Evolutionary conservation across 2,113 vertebrate genomes (phyloP), one percentile per base, ranked within the genome.

Genomic region (Stictonetta naevosa): DNA sequence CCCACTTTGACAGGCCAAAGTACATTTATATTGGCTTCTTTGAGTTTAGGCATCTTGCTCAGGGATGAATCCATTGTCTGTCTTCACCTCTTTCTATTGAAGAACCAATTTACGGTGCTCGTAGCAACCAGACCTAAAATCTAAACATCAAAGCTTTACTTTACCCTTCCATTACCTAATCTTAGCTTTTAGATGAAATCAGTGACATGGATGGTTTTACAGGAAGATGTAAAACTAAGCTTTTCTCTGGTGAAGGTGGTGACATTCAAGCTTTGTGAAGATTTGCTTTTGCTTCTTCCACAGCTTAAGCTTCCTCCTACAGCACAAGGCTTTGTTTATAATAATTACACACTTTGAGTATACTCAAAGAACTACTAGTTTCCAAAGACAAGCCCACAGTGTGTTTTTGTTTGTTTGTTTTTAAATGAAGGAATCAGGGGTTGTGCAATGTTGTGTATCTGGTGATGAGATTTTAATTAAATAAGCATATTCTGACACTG

Each of bases 111-210:
- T 73, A 58, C 6, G 11, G 46, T 69, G 63, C 77, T 87, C 69
- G 63, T 74, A 75, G 73, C 72, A 84, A 75, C 44, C 53, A 96
- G 92, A 91, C 78, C 89, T 93, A 91, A 86, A 93, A 91, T 91
- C 82, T 92, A 91, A 94, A 81, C 83, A 71, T 82, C 60, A 84
- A 69, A 94, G 55, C 67, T 93, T 82, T 66, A 40, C 72, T 95
- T 94, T 89, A 96, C 77, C 64, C 62, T 91, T 88, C 83, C 73
- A 85, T 93, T 90, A 74, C 56, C 66, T 75, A 69, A 84, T 80
- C 74, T 89, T 83, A 84, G 21, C 25, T 88, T 90, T 86, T 62
- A 67, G 76, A 73, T 91, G 62, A 73, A 94, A 82, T 83, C 62
- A 59, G 69, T 62, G 88, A 58, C 74, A 73, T 62, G 73, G 75